Percentiles rank a stretch among this genome's conserved stretches.
Evolutionary conservation across 2,113 vertebrate genomes (phyloP).

Genomic region (Gnathonemus longibarbis): DNA sequence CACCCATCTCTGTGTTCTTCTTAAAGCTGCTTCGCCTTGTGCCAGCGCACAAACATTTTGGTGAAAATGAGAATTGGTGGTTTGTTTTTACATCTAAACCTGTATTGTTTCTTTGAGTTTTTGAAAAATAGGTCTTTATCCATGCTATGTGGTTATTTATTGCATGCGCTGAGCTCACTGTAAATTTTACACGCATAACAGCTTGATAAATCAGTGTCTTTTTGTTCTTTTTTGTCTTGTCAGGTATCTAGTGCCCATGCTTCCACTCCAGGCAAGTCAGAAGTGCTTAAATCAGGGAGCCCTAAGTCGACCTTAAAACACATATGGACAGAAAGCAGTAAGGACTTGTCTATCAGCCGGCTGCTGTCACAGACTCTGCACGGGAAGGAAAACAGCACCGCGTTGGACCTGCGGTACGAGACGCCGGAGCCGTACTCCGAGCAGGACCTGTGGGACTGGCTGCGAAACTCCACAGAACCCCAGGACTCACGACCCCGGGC

Average conservation of each 20-base stretch:
- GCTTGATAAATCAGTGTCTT: slow-evolving; percentile 34
- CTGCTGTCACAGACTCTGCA: slow-evolving; percentile 94
- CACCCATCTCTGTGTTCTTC: neutral
- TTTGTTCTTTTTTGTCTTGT: slow-evolving; percentile 24
- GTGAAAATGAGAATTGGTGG: neutral
- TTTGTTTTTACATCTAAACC: neutral
- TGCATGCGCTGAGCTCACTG: neutral
- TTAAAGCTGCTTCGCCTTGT: neutral
- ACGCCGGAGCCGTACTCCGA: slow-evolving; percentile 95
- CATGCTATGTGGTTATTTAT: neutral
- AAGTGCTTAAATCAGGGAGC: slow-evolving; percentile 82
- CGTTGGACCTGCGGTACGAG: slow-evolving; percentile 90
- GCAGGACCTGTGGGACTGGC: slow-evolving; percentile 98
- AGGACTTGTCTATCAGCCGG: slow-evolving; percentile 96
- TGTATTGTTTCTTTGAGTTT: neutral
- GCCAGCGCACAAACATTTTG: neutral
- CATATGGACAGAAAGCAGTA: slow-evolving; percentile 95
- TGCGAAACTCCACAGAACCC: slow-evolving; percentile 91
- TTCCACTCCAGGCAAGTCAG: slow-evolving; percentile 78
- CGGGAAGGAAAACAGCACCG: slow-evolving; percentile 88
- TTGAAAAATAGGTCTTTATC: neutral
- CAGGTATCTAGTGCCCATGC: slow-evolving; percentile 81
- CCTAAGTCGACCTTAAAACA: slow-evolving; percentile 91
- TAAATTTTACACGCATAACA: neutral
- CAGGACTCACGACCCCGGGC: slow-evolving; percentile 87